phyloP scores from a whole-genome alignment of 2,797 vertebrate genomes.

The Phataginus tetradactyla region DNA sequence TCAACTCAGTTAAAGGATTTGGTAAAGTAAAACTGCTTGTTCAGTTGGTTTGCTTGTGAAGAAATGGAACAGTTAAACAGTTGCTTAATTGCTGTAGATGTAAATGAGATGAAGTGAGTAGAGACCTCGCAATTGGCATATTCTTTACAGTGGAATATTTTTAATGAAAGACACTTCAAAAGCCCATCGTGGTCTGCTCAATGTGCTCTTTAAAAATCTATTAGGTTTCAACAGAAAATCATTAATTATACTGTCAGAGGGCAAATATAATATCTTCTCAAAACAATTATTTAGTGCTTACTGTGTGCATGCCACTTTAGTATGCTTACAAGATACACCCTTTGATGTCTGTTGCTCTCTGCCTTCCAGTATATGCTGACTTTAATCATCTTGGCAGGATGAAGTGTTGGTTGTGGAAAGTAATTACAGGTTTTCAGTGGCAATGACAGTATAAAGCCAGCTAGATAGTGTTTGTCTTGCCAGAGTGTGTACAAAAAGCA shows the following conservation, averaged over 20 bases:
- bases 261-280: neutral
- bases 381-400: conserved; percentile 84
- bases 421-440: conserved; percentile 87
- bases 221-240: neutral
- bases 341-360: conserved; percentile 70
- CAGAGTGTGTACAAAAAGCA: conserved; percentile 77
- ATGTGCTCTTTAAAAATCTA: neutral
- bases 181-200: neutral
- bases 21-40: neutral
- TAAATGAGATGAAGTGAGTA: neutral
- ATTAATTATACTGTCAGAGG: neutral
- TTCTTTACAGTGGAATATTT: neutral
- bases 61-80: neutral
- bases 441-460: conserved; percentile 82
- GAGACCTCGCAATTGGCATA: neutral
- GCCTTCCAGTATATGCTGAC: conserved; percentile 64
- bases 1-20: neutral
- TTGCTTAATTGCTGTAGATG: neutral
- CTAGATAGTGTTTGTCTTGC: conserved; percentile 83
- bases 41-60: neutral
- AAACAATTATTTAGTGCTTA: conserved; percentile 9
- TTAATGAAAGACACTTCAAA: conserved; percentile 12
- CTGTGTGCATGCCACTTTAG: neutral
- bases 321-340: conserved; percentile 44
- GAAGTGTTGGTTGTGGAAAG: conserved; percentile 81